A percentile compares a stretch with the other conserved stretches of the same genome.
Evolutionary conservation across 2,113 vertebrate species (phyloP).

Genomic region (Pelecanus crispus): DNA sequence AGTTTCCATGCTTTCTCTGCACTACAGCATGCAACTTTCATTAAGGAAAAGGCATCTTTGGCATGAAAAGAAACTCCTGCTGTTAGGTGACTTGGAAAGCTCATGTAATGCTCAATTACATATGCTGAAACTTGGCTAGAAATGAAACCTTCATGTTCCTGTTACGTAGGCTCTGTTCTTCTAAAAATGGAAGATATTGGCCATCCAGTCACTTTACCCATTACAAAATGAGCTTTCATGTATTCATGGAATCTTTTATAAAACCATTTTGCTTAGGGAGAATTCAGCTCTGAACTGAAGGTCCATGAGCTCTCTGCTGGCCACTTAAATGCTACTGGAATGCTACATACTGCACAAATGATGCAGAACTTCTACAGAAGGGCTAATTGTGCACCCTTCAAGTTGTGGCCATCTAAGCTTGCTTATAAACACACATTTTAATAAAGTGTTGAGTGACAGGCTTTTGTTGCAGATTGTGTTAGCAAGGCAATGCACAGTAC

Average conservation of each 20-base stretch:
- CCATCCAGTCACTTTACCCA: not conserved
- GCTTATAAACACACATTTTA: not conserved
- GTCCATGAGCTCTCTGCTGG: not conserved
- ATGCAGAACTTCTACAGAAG: not conserved
- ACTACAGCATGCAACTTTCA: not conserved
- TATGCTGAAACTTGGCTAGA: not conserved
- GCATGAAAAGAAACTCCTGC: not conserved
- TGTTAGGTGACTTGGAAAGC: not conserved
- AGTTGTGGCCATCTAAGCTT: not conserved
- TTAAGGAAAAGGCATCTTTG: constrained; percentile 23
- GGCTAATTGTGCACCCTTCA: not conserved
- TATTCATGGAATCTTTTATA: not conserved
- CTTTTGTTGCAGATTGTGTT: not conserved
- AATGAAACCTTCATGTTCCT: not conserved
- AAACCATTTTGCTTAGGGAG: not conserved
- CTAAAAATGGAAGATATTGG: not conserved
- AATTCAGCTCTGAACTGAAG: not conserved
- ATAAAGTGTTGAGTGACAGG: not conserved
- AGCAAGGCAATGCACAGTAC: not conserved
- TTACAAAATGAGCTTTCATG: not conserved
- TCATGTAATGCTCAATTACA: not conserved
- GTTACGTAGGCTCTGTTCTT: not conserved
- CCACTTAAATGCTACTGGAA: not conserved
- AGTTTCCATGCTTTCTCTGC: not conserved
- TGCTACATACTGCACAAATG: not conserved